Evolutionary conservation across 2,888 invertebrate species (phyloP).

Genomic region (Eupsilia transversa): DNA sequence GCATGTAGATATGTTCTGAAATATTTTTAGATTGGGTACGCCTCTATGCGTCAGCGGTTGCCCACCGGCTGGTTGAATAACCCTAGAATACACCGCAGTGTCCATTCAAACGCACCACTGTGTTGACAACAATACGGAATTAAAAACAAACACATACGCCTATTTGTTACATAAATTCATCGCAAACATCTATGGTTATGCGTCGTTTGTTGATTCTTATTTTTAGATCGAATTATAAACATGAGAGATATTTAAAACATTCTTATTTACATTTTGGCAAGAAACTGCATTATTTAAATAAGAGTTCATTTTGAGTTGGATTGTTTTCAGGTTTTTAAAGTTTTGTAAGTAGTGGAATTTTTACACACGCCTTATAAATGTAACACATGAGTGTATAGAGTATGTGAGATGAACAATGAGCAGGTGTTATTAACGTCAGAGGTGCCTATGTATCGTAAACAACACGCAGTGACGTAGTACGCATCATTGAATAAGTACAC

Average conservation of each 20-base stretch:
- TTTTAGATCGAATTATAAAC: slow-evolving; percentile 33
- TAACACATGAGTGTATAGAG: slow-evolving; percentile 14
- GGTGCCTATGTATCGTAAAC: slow-evolving; percentile 41
- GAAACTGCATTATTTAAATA: slow-evolving; percentile 31
- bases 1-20: slow-evolving; percentile 59
- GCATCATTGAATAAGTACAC: slow-evolving; percentile 22
- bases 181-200: slow-evolving; percentile 2
- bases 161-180: slow-evolving; percentile 43
- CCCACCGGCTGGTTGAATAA: slow-evolving; percentile 81
- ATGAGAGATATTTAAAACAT: slow-evolving; percentile 19
- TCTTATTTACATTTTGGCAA: slow-evolving; percentile 47
- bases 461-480: slow-evolving; percentile 47
- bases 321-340: slow-evolving; percentile 9
- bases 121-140: slow-evolving; percentile 61
- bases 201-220: slow-evolving; percentile 39
- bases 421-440: slow-evolving; percentile 51
- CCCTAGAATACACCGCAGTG: slow-evolving; percentile 73
- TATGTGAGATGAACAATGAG: slow-evolving; percentile 12
- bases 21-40: slow-evolving; percentile 72
- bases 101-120: slow-evolving; percentile 41
- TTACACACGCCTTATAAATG: slow-evolving; percentile 5
- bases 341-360: slow-evolving; percentile 5
- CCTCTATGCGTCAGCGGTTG: slow-evolving; percentile 70
- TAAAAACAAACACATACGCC: slow-evolving; percentile 44
- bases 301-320: slow-evolving; percentile 28